Evolutionary conservation across 2,797 vertebrate species (phyloP), one percentile per base, ranked within the genome.

Genomic region (Rhinichthys osculus): DNA sequence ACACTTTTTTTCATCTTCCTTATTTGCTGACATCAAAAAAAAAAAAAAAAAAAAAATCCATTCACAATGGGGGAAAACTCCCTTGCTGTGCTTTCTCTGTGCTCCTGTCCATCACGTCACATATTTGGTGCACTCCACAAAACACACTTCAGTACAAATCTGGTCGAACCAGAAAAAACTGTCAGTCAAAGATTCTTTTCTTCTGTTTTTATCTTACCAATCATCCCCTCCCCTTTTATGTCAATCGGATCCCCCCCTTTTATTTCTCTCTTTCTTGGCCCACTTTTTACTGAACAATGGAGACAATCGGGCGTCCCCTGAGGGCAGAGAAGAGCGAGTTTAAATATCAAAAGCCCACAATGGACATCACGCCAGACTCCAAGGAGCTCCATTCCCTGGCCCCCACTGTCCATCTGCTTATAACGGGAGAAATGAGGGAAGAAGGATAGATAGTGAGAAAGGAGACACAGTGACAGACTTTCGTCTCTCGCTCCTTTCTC

Each of bases 321-420:
- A 92, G 94, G 93, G 90, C 86, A 90, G 89, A 91, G 89, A 89
- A 91, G 88, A 87, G 86, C 69, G 87, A 87, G 92, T 91, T 88
- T 91, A 90, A 92, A 92, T 94, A 93, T 95, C 94, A 94, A 94
- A 95, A 94, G 93, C 81, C 88, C 87, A 87, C 86, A 88, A 86
- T 87, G 85, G 78, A 90, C 84, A 88, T 85, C 77, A 78, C 54
- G 86, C 80, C 85, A 88, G 88, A 89, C 87, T 91, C 91, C 90
- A 89, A 91, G 83, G 88, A 91, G 90, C 88, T 87, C 73, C 87
- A 84, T 83, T 84, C 83, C 77, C 72, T 35, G 21, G 52, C 77
- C 80, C 88, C 88, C 93, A 91, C 85, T 93, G 90, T 89, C 94
- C 95, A 95, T 95, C 94, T 95, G 95, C 93, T 90, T 90, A 91